Evolutionary conservation across 2,113 vertebrate genomes (phyloP).

Genomic region (Halichoeres trimaculatus): DNA sequence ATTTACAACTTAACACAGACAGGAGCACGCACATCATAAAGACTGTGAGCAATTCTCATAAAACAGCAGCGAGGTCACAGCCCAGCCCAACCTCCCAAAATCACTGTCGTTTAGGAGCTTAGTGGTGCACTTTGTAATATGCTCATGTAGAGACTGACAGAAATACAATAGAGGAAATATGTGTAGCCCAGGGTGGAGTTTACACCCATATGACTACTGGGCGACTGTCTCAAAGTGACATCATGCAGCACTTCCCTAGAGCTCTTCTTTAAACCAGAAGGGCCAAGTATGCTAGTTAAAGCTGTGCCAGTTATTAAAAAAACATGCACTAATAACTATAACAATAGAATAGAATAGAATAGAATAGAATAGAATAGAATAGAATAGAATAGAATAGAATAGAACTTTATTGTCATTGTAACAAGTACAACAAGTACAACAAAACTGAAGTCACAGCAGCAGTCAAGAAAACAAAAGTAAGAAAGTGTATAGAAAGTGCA

Average conservation of each 20-base stretch:
- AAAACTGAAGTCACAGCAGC: no score
- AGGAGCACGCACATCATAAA: slow-evolving; percentile 15
- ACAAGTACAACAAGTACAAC: no score
- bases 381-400: no score
- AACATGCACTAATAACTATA: no score
- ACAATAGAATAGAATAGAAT: no score
- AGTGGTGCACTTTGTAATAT: slow-evolving; percentile 36
- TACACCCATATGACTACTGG: slow-evolving; percentile 62
- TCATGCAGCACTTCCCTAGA: slow-evolving; percentile 52
- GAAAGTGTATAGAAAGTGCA: no score
- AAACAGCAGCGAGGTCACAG: slow-evolving; percentile 38
- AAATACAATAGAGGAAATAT: slow-evolving; percentile 64
- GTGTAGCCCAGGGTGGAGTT: slow-evolving; percentile 52
- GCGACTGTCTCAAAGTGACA: slow-evolving; percentile 58
- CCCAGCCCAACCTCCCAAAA: slow-evolving; percentile 26
- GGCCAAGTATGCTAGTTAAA: neutral
- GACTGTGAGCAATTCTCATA: slow-evolving; percentile 2
- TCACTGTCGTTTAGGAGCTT: slow-evolving; percentile 25
- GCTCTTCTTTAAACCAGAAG: slow-evolving; percentile 55
- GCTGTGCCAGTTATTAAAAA: no score
- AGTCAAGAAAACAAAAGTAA: no score
- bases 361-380: no score
- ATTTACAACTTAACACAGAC: neutral
- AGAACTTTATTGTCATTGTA: no score
- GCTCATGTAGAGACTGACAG: slow-evolving; percentile 52